These are phyloP conservation scores for Athalia circularis DNA, from an alignment of 2,888 invertebrate species.

Conservation along the genomic window DNA sequence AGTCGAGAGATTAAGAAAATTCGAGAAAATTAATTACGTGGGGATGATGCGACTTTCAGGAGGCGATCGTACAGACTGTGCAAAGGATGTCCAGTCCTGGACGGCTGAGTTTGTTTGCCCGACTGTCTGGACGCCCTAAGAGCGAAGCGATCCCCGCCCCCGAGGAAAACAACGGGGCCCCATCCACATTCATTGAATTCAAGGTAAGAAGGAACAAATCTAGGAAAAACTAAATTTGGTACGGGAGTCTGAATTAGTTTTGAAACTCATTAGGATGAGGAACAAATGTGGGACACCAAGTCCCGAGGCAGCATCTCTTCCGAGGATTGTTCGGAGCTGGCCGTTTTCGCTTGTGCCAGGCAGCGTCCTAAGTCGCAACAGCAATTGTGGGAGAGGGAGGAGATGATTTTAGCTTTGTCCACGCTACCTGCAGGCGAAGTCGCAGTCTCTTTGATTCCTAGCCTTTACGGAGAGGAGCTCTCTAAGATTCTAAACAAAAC, in stretches of 20 bases:
- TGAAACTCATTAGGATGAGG: constrained; percentile 50
- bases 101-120: constrained; percentile 47
- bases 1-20: not conserved
- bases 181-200: constrained; percentile 50
- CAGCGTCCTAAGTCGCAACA: constrained; percentile 59
- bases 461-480: constrained; percentile 58
- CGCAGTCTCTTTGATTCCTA: constrained; percentile 61
- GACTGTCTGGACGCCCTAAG: constrained; percentile 53
- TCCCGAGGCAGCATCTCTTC: constrained; percentile 64
- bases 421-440: constrained; percentile 67
- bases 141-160: constrained; percentile 47
- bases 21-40: not conserved
- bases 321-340: constrained; percentile 60
- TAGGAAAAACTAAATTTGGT: not conserved
- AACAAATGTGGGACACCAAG: constrained; percentile 64
- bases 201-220: constrained; percentile 50
- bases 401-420: constrained; percentile 61
- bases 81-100: constrained; percentile 39
- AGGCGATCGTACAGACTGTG: not conserved
- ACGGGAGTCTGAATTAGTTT: not conserved
- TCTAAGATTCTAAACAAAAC: constrained; percentile 59
- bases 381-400: constrained; percentile 66
- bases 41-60: constrained; percentile 2
- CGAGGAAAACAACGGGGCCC: constrained; percentile 47
- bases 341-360: constrained; percentile 56